Conservation (phyloP, 2,888 invertebrate genomes). For the Andrena dorsata region DNA sequence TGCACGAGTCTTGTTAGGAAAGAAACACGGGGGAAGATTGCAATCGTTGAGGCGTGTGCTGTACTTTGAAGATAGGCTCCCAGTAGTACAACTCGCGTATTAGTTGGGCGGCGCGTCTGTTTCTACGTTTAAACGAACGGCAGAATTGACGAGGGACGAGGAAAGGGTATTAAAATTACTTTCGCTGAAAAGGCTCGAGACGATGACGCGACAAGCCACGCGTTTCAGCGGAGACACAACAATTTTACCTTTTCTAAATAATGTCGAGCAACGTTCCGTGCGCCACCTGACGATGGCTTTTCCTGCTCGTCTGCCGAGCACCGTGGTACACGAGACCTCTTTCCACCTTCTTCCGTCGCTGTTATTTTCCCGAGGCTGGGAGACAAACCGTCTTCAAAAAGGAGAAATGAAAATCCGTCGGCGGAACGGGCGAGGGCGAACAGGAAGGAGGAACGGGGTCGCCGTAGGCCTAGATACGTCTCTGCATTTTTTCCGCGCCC, state of each 20-base stretch:
- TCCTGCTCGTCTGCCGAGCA: neutral
- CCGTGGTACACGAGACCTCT: neutral
- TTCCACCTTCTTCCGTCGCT: neutral
- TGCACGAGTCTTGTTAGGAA: neutral
- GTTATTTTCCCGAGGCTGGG: neutral
- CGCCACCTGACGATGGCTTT: neutral
- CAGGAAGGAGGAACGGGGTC: slow-evolving; percentile 37
- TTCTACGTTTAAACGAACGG: neutral
- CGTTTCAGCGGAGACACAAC: neutral
- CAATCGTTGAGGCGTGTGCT: neutral
- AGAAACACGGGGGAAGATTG: neutral
- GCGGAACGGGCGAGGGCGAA: neutral
- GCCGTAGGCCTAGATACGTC: slow-evolving; percentile 33
- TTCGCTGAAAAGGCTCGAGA: too few species aligned
- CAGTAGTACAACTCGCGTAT: slow-evolving; percentile 9
- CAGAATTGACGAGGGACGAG: neutral
- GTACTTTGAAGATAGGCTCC: neutral
- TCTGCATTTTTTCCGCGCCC: slow-evolving; percentile 30
- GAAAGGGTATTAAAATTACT: neutral
- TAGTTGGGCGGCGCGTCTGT: neutral
- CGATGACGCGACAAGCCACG: neutral
- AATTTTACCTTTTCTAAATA: neutral
- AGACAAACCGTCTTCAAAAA: neutral
- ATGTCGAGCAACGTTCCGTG: neutral
- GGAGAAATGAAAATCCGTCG: neutral